These are phyloP conservation scores for Leucoma salicis DNA, from an alignment of 2,888 invertebrate species.

Conservation along the genomic window DNA sequence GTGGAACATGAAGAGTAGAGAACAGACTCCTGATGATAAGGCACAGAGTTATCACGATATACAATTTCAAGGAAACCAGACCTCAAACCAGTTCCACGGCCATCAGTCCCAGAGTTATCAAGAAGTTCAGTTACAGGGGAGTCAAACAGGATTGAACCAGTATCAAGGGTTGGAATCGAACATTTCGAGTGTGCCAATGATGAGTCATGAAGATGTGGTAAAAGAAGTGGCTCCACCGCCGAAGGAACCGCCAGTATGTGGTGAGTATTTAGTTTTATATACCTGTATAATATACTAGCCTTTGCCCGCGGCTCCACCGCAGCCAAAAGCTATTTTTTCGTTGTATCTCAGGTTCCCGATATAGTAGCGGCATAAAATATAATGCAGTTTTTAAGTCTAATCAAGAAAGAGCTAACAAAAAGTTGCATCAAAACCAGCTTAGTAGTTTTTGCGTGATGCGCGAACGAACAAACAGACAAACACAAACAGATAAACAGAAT, in stretches of 20 bases:
- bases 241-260: slow-evolving; percentile 54
- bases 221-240: slow-evolving; percentile 62
- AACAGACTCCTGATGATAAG: slow-evolving; percentile 56
- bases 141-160: slow-evolving; percentile 3
- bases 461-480: too few relatives aligned
- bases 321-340: too few relatives aligned
- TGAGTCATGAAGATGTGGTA: slow-evolving; percentile 44
- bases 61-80: slow-evolving; percentile 8
- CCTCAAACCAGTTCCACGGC: neutral
- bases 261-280: slow-evolving; percentile 42
- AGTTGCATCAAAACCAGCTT: too few relatives aligned
- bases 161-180: slow-evolving; percentile 19
- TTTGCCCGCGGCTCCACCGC: too few relatives aligned
- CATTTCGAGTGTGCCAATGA: slow-evolving; percentile 35
- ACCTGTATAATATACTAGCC: too few relatives aligned
- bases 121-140: slow-evolving; percentile 32
- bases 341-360: too few relatives aligned
- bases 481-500: too few relatives aligned
- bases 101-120: slow-evolving; percentile 18
- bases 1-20: slow-evolving; percentile 63
- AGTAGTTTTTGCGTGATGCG: too few relatives aligned
- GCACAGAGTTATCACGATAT: slow-evolving; percentile 9
- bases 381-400: too few relatives aligned
- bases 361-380: too few relatives aligned
- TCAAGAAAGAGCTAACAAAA: too few relatives aligned